These are phyloP conservation scores for Origma solitaria DNA, from an alignment of 2,113 vertebrate species.

Conservation along the genomic window DNA sequence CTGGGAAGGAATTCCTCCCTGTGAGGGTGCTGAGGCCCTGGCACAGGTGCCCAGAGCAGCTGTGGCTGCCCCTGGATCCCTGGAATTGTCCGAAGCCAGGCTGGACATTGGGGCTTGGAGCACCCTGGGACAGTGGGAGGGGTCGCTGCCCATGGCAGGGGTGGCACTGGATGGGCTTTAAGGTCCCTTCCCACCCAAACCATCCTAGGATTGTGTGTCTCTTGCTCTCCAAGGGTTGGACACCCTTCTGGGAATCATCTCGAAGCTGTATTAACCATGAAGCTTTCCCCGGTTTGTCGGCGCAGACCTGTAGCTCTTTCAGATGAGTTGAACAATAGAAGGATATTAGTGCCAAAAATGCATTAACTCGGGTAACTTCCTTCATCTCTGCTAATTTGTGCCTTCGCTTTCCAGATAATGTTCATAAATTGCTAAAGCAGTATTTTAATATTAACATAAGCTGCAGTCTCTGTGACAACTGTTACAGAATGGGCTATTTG, in stretches of 20 bases:
- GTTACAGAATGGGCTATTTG: background rate
- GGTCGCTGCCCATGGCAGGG: background rate
- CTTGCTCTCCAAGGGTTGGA: background rate
- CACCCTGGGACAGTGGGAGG: fast-evolving
- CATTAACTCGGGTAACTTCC: background rate
- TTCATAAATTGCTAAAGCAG: slow-evolving; percentile 38
- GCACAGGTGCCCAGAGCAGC: background rate
- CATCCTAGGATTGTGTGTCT: background rate
- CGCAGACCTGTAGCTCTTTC: background rate
- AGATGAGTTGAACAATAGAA: background rate
- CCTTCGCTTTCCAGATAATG: slow-evolving; percentile 7
- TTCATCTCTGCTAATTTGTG: slow-evolving; percentile 12
- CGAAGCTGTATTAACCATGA: background rate
- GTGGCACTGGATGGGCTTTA: background rate
- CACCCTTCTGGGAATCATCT: background rate
- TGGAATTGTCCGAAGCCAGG: background rate
- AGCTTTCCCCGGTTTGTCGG: background rate
- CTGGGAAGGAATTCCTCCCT: background rate
- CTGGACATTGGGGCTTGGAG: fast-evolving
- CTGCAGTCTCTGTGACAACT: background rate
- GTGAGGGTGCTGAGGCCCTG: fast-evolving
- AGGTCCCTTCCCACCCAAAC: background rate
- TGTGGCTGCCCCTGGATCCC: background rate
- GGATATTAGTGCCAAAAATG: background rate
- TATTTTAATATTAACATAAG: slow-evolving; percentile 16